Base-by-base conservation (phyloP, 2,888 invertebrate genomes). In the Malthinus seriepunctatus region DNA sequence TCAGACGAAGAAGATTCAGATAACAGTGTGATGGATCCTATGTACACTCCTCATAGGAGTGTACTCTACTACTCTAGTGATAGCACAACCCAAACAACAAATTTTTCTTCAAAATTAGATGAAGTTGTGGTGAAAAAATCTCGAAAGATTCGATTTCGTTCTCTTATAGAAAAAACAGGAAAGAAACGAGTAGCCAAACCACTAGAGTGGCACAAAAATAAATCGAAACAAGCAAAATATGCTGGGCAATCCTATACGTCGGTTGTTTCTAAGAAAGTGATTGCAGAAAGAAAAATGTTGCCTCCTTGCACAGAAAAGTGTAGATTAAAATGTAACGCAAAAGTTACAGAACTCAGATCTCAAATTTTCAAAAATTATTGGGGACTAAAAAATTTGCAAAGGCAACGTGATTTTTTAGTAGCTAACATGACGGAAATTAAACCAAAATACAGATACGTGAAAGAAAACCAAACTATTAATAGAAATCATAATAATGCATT, bases 191-290 rank as follows among this genome's bases (percentile, higher is more conserved):
- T 39, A n/a, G 32, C 39, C 11, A 38, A 51, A 1, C 51, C 39
- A 23, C 7, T 39, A 10, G 31, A 55, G n/a, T 61, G 56, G 56
- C 34, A 47, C 12, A 10, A 42, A 11, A 62, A 62, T 37, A 51
- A 45, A 31, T 34, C 34, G 10, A 61, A 56, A 37, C 10, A 33
- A 8, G 10, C 48, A 7, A 34, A 35, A 32, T 48, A 48, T 50
- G 33, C 37, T 8, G 47, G 54, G 37, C 47, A 54, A 23, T 47
- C 37, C 32, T 54, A 54, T 48, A 11, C 38, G 23, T 35, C 39
- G 14, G 47, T 47, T 1, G 50, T 50, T 34, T 32, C 42, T 5
- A 35, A 35, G 11, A 35, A 35, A n/a, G 11, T 35, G 4, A 8
- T n/a, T 10, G 8, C 3, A 3, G 9, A 35, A 11, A 47, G 53